Evolutionary conservation across 2,797 vertebrate genomes (phyloP), one percentile per base, ranked within the genome.

Genomic region (Melanogrammus aeglefinus): DNA sequence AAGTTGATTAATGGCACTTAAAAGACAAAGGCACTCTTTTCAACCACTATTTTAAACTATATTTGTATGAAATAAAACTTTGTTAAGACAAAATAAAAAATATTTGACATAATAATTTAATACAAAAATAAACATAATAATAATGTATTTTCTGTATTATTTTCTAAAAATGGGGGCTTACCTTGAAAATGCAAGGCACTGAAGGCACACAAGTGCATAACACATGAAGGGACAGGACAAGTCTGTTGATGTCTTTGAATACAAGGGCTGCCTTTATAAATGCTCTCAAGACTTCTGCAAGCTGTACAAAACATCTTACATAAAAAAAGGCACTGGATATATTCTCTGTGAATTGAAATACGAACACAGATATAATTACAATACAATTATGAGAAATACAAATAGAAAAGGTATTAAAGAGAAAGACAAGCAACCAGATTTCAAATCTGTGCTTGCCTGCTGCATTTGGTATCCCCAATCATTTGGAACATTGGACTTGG

Each of bases 161-260:
- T 39, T 75, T 75, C 6, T n/a, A 69, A 21, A 27, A 79, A 74
- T 71, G 24, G 76, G 18, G 51, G 47, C 69, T 74, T 74, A 66
- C 70, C 38, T 78, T 76, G 39, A 21, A 73, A 77, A 72, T 18
- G 0, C 79, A 29, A 78, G 21, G 76, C 80, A 79, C n/a, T 69
- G 63, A 69, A 69, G 63, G 63, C 73, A 80, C 81, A 84, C 79
- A 75, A 75, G 35, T 12, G n/a, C 77, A 77, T 33, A 38, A 79
- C 78, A 57, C 76, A 80, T 66, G 35, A 82, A 51, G 75, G 74
- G 75, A 81, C 79, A 82, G 87, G 82, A 87, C 78, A 81, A 82
- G 74, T 77, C 84, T 10, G 63, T 57, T 78, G 66, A 78, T 72
- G 76, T 79, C 83, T 86, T 74, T 3, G 72, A 79, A 47, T 81